Percentiles rank a stretch among this genome's conserved stretches.
Conservation (phyloP, 1,140 invertebrate genomes). For the Drosophila insularis region DNA sequence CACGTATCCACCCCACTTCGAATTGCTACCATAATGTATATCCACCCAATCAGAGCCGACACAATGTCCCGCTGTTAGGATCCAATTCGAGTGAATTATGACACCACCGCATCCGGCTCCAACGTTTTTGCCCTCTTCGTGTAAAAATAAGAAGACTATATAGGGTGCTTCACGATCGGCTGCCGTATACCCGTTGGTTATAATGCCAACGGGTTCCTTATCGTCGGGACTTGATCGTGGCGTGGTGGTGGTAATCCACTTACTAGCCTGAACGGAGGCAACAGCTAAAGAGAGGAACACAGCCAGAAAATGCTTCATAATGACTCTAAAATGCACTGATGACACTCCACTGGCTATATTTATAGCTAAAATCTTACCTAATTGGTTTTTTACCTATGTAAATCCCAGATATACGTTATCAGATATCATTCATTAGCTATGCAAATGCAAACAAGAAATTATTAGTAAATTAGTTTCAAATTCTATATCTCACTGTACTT, state of each 20-base stretch:
- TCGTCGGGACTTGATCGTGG: neutral
- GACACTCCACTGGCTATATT: neutral
- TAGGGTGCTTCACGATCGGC: conserved; percentile 83
- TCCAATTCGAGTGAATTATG: conserved; percentile 56
- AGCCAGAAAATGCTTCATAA: neutral
- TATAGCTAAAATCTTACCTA: too few species aligned
- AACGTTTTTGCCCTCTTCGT: conserved; percentile 19
- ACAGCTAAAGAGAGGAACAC: neutral
- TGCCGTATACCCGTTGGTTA: conserved; percentile 65
- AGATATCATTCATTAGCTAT: neutral
- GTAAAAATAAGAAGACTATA: conserved; percentile 79
- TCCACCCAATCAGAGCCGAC: conserved; percentile 44
- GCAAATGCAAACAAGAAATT: conserved; percentile 14
- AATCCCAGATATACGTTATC: neutral
- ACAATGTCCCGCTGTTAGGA: conserved; percentile 60
- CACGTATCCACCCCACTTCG: conserved; percentile 22
- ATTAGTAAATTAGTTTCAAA: neutral
- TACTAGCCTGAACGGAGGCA: neutral
- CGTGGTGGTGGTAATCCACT: neutral
- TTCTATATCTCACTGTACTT: too few species aligned
- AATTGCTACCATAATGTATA: conserved; percentile 71
- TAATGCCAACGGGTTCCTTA: conserved; percentile 16
- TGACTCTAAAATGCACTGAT: neutral
- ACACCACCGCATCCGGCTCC: conserved; percentile 42
- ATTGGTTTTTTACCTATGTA: neutral